Conservation (phyloP, 92 coral and sea anemone species). For the Epizoanthus illoricatus region DNA sequence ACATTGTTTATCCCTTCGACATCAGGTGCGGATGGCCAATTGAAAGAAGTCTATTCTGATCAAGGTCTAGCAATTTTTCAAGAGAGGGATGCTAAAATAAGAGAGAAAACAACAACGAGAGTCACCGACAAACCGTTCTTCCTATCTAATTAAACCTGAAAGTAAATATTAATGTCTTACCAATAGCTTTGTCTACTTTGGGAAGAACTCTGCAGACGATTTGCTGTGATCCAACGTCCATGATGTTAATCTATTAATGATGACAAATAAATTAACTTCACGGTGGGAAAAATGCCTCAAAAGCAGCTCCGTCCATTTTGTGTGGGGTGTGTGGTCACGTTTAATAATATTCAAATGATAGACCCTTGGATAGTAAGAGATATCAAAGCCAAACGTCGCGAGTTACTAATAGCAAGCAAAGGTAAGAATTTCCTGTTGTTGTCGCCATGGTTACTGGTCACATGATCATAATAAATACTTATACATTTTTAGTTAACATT, state of each 20-base stretch:
- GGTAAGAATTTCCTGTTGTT: neutral
- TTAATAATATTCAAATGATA: no score
- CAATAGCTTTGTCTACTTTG: slow-evolving; percentile 58
- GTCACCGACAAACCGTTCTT: no score
- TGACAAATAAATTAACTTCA: no score
- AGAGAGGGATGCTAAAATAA: neutral
- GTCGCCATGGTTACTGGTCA: neutral
- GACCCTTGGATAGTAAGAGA: no score
- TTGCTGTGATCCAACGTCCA: slow-evolving; percentile 63
- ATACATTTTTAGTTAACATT: no score
- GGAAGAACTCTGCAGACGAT: slow-evolving; percentile 53
- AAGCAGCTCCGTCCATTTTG: no score
- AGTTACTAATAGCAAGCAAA: neutral
- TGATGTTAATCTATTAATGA: slow-evolving; percentile 57
- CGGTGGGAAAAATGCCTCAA: no score
- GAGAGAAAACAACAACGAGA: neutral
- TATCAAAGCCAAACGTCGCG: neutral
- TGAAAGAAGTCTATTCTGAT: no score
- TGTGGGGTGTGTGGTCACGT: no score
- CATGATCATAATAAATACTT: neutral
- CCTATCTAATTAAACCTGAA: neutral
- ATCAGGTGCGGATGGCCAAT: no score
- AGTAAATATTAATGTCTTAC: slow-evolving; percentile 38
- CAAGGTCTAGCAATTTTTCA: no score
- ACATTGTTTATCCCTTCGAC: no score